Evolutionary conservation across 1,140 invertebrate genomes (phyloP).

Genomic region (Ephestia elutella): DNA sequence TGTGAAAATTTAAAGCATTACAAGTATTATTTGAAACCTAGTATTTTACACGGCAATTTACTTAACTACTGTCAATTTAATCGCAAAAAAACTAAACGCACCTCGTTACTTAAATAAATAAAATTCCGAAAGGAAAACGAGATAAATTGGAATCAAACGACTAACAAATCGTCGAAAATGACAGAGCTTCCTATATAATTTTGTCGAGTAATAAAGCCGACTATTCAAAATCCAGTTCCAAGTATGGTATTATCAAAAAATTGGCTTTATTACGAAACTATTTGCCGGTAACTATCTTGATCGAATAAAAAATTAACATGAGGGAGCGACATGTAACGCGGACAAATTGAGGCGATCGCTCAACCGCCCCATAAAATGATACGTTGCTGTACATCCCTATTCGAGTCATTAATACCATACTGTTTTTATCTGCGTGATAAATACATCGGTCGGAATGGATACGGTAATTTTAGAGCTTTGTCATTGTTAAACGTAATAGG

Average conservation of each 20-base stretch:
- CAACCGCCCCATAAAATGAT: constrained; percentile 19
- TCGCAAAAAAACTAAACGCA: constrained; percentile 3
- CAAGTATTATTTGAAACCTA: no score
- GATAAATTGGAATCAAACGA: constrained; percentile 61
- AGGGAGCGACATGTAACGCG: constrained; percentile 48
- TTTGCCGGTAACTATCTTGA: constrained; percentile 62
- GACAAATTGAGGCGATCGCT: constrained; percentile 60
- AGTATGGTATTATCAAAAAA: constrained; percentile 65
- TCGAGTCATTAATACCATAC: constrained; percentile 12
- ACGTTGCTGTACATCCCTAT: constrained; percentile 1
- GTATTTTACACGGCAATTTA: neutral
- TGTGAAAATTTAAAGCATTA: no score
- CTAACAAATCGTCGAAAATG: constrained; percentile 58
- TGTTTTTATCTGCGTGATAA: constrained; percentile 16
- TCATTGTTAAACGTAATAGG: neutral
- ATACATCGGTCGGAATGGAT: constrained; percentile 1
- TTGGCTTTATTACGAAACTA: constrained; percentile 69
- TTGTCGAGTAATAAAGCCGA: constrained; percentile 43
- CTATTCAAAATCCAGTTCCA: constrained; percentile 38
- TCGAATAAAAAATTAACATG: constrained; percentile 70
- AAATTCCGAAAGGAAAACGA: constrained; percentile 33
- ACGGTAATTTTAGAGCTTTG: neutral
- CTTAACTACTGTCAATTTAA: neutral
- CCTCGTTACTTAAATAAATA: constrained; percentile 25
- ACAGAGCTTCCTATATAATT: constrained; percentile 56